Evolutionary conservation across 2,113 vertebrate genomes (phyloP).

Genomic region (Brienomyrus brachyistius): DNA sequence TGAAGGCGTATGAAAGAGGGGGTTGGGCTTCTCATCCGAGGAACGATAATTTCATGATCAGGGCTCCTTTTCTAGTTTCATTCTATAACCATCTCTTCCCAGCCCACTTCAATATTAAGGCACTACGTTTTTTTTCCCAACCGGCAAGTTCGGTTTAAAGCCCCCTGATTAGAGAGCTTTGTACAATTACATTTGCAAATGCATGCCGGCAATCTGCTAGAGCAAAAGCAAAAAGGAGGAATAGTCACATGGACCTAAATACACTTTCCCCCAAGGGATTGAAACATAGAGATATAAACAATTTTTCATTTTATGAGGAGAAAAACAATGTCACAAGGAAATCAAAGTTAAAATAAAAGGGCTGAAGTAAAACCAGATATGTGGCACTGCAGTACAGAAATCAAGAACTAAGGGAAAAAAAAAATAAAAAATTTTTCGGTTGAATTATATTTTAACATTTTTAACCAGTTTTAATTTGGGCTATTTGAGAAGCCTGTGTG

Average conservation of each 20-base stretch:
- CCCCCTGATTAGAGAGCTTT: not conserved
- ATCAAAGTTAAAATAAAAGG: not conserved
- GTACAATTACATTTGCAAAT: constrained; percentile 6
- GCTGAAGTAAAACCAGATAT: not conserved
- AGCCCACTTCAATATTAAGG: not conserved
- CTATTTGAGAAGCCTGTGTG: not conserved
- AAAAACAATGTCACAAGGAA: not conserved
- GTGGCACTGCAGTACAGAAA: not conserved
- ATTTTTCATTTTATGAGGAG: not conserved
- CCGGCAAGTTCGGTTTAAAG: not conserved
- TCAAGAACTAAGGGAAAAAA: not conserved
- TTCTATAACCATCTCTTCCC: not conserved
- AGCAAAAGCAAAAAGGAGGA: not conserved
- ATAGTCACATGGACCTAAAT: not conserved
- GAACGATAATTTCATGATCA: not conserved
- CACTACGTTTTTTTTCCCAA: not conserved
- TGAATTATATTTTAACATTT: not conserved
- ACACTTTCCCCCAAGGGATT: not conserved
- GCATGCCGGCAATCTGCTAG: not conserved
- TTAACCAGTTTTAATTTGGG: not conserved
- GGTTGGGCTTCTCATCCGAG: not conserved
- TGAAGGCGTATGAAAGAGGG: constrained; percentile 7
- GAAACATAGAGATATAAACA: not conserved
- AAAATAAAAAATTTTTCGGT: not conserved
- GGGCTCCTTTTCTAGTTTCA: not conserved